Evolutionary conservation across 2,888 invertebrate genomes (phyloP).

Genomic region (Andrena marginata): DNA sequence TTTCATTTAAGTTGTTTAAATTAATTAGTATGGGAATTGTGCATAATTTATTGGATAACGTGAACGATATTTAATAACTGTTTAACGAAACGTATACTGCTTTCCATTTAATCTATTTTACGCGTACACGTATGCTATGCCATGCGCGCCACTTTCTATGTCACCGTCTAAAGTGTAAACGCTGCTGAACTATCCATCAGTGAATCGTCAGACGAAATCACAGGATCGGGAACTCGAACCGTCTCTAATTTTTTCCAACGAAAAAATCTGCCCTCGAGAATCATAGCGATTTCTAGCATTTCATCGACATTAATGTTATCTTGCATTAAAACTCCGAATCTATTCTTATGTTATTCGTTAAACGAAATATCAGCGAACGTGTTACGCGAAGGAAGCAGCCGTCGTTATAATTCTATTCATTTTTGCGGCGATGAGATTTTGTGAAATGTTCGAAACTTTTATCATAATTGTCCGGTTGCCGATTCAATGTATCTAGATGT

Average conservation of each 20-base stretch:
- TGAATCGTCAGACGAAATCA: constrained; percentile 23
- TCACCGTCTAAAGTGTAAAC: constrained; percentile 5
- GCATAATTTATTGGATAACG: constrained; percentile 56
- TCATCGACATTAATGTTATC: constrained; percentile 28
- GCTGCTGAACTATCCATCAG: neutral
- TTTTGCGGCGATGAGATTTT: neutral
- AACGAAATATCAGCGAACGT: constrained; percentile 32
- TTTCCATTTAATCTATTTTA: constrained; percentile 20
- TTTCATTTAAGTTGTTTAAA: constrained; percentile 43
- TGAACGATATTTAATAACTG: constrained; percentile 46
- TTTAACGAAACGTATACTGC: constrained; percentile 12
- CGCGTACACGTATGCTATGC: neutral
- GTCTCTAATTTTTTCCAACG: neutral
- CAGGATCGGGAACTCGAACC: neutral
- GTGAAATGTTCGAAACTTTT: neutral
- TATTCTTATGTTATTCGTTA: constrained; percentile 31
- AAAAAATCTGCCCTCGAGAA: neutral
- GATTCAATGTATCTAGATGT: neutral
- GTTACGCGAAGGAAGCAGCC: constrained; percentile 24
- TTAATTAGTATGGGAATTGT: constrained; percentile 56
- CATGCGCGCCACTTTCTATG: constrained; percentile 9
- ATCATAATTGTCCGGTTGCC: neutral
- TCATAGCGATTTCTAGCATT: constrained; percentile 27
- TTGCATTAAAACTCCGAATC: constrained; percentile 27
- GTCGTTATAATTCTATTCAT: neutral